Evolutionary conservation across 2,797 vertebrate genomes (phyloP), one percentile per base, ranked within the genome.

Genomic region (Percopsis omiscomaycus): DNA sequence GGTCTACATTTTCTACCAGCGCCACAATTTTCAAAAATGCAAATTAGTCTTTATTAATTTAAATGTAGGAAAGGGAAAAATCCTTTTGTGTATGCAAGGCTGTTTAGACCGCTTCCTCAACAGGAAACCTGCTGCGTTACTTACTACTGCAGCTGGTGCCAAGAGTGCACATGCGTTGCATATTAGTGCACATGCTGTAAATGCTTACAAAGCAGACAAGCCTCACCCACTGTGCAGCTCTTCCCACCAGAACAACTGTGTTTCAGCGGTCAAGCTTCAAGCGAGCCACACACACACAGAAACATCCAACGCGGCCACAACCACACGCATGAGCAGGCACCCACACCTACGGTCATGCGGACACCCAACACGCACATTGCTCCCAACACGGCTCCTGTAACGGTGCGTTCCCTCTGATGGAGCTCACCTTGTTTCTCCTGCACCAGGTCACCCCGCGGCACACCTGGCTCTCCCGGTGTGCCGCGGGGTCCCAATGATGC

Each of bases 381-480:
- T n/a, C n/a, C n/a, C n/a, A n/a, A n/a, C n/a, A n/a, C n/a, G n/a
- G 22, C 22, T 22, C 22, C 22, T 22, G 22, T 22, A 22, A 77
- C 30, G 45, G 75, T 57, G 67, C 76, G 37, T 69, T 75, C 59
- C 69, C 74, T 49, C 66, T 53, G 58, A 78, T 81, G 53, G 50
- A 84, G 75, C 80, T 86, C 84, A 88, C 79, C 84, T 85, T 86
- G 85, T 84, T 74, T 22, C 73, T 83, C 81, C 62, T 77, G 81
- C 83, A 85, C 13, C 62, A 80, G 85, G 86, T 85, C 74, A 32
- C 55, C 79, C 72, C 88, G 71, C 71, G 9, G 66, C 90, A 91
- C 85, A 22, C 22, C 88, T 92, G 90, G 83, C 88, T 75, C 57
- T 80, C 82, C 89, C 90, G 86, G 90, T 90, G 90, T 84, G 82